Base-by-base conservation (phyloP, 1,140 invertebrate species). In the Cotesia vestalis region DNA sequence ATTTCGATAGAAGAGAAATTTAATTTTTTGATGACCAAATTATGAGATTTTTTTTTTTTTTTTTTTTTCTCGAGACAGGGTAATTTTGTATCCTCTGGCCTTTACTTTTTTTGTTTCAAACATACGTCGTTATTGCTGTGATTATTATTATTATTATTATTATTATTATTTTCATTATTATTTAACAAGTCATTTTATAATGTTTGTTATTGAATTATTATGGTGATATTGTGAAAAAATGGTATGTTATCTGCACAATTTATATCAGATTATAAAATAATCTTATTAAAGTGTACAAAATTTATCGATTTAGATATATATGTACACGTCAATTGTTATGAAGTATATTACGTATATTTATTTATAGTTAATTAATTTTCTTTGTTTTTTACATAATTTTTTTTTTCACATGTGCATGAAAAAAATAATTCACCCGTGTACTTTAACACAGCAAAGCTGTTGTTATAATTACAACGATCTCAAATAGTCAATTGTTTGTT, bases 401-500 rank as follows among this genome's bases (percentile, higher is more conserved):
- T 53, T 53, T n/a, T 55, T 55, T 14, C 53, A 5, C 17, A 55
- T 55, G 53, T 55, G 17, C 17, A 55, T 17, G 12, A 14, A 17
- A 55, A 17, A 55, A 55, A 55, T n/a, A 17, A 55, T 64, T 20
- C 27, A 27, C 38, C 4, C 20, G 34, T 62, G 68, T 62, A 14
- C 38, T 61, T 52, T 34, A 40, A 53, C 51, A 35, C 61, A 64
- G 38, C 61, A 27, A 71, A 63, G 53, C 14, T 14, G 35, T 60
- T 27, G 14, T 70, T 63, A 53, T n/a, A 55, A 71, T 63, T 63
- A 71, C 46, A 71, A 63, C 60, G 69, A 71, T 71, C 69, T 71
- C 69, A 71, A 71, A 71, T 55, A 55, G 55, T 68, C 35, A 59
- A 55, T 36, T 9, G 60, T 63, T 60, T 53, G 27, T 70, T 35